Conservation (phyloP, 2,113 vertebrate genomes). For the Tauraco erythrolophus region DNA sequence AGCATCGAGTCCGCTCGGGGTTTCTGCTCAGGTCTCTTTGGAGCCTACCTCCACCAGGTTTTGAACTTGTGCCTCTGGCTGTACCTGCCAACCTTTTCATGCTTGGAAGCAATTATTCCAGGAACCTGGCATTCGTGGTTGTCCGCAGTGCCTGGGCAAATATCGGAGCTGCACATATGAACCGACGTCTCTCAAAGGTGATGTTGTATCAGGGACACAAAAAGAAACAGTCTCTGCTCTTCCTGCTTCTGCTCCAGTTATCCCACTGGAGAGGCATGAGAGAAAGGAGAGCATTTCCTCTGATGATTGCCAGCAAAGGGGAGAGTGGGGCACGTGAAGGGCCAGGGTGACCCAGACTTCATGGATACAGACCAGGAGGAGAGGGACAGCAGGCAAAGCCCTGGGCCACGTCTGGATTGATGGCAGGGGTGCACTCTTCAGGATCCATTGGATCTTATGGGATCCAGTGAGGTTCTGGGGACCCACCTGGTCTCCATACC, state of each 20-base stretch:
- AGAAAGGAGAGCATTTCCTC: background rate
- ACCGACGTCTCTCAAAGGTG: background rate
- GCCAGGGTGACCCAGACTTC: background rate
- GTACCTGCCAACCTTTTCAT: background rate
- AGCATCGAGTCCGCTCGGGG: background rate
- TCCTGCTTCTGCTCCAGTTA: background rate
- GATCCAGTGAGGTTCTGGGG: background rate
- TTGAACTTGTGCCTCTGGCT: background rate
- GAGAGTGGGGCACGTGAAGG: accelerated
- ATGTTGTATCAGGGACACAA: background rate
- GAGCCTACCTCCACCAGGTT: background rate
- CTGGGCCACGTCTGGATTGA: background rate
- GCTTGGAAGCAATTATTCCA: background rate
- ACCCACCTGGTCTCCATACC: background rate
- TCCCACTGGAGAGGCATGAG: background rate
- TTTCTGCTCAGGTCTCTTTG: background rate
- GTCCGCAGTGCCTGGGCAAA: background rate
- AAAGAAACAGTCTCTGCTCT: background rate
- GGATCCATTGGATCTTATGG: background rate
- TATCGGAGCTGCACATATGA: background rate
- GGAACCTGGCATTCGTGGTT: background rate
- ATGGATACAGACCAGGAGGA: background rate
- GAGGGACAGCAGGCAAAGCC: background rate
- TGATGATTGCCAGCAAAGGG: background rate
- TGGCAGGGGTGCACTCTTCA: background rate